Base-by-base conservation (phyloP, 2,113 vertebrate genomes). In the Myrmophylax atrothorax region DNA sequence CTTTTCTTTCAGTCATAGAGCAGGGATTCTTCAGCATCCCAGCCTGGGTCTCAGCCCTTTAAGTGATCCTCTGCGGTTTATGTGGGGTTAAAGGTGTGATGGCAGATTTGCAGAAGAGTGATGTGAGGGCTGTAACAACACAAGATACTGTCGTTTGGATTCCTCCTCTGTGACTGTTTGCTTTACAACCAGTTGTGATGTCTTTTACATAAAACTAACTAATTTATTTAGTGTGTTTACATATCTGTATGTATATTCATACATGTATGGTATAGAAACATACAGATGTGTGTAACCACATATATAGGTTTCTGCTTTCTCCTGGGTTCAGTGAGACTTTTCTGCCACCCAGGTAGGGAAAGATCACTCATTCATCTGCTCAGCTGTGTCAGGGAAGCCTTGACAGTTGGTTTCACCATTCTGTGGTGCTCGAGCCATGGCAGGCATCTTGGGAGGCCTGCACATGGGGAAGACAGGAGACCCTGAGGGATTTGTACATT, bases 351-450 rank as follows among this genome's bases (percentile, higher is more conserved):
- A 58, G 58, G 55, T 31, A 79, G 38, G 25, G 38, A 55, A 77
- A 58, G 38, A 52, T 78, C 53, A 59, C 55, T 78, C 50, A 52
- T 55, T 84, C 42, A 15, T 77, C 68, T 93, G 68, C 86, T 89
- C 52, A 16, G 23, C 50, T 2, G 0, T 67, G 14, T 46, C 33
- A 47, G 7, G 33, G 60, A 68, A 68, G 28, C 46, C 87, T 88
- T 62, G 50, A 10, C 59, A 62, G 56, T 33, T 3, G 2, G 26
- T 79, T 90, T 83, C 90, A 77, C 59, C 24, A 20, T 93, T 64
- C 69, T 9, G 3, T 44, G 56, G 37, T 82, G 63, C 40, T 69
- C 1, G 0, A 52, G 40, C 0, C 0, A 25, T 42, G 22, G 56
- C 19, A 68, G n/a, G 18, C n/a, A 15, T 66, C 44, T 49, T 77